Evolutionary conservation across 2,113 vertebrate genomes (phyloP), one percentile per base, ranked within the genome.

Genomic region (Chitala chitala): DNA sequence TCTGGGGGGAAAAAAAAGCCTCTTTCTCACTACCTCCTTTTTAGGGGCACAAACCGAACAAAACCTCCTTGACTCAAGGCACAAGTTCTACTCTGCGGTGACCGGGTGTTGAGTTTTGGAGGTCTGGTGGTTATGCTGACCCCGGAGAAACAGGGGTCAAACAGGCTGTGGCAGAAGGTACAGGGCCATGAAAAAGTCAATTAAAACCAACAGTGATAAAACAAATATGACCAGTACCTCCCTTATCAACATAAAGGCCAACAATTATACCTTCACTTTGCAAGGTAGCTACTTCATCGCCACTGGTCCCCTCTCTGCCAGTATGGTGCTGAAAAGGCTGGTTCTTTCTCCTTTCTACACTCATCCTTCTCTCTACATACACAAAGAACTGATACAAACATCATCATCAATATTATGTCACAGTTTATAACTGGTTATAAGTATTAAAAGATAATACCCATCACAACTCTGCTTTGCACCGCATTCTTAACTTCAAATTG

Each of bases 21-120:
- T 33, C 75, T 77, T 80, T 85, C 69, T 75, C 81, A 77, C 82
- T 81, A 83, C 85, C 85, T 86, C 78, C 86, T 86, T 82, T 84
- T 80, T 78, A 76, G 80, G 78, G 74, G 77, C 82, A n/a, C n/a
- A n/a, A n/a, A n/a, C n/a, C n/a, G 36, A 55, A 84, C 84, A 81
- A 81, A 72, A 10, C 73, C 72, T 69, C 51, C 33, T 26, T 13
- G 42, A 54, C 78, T 79, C 59, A 50, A 68, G 66, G 78, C 50
- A 69, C 75, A 68, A 56, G 15, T 54, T 76, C 50, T 78, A 17
- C 63, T 63, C 65, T 15, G 40, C 22, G 75, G 78, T 77, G 24
- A 58, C 26, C 54, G 22, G 13, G 31, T 77, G 69, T 72, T 75
- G 29, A 42, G 42, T 55, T 65, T 58, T 72, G 69, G 64, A 51